Conservation (phyloP, 2,113 vertebrate species). For the Pangasianodon gigas region DNA sequence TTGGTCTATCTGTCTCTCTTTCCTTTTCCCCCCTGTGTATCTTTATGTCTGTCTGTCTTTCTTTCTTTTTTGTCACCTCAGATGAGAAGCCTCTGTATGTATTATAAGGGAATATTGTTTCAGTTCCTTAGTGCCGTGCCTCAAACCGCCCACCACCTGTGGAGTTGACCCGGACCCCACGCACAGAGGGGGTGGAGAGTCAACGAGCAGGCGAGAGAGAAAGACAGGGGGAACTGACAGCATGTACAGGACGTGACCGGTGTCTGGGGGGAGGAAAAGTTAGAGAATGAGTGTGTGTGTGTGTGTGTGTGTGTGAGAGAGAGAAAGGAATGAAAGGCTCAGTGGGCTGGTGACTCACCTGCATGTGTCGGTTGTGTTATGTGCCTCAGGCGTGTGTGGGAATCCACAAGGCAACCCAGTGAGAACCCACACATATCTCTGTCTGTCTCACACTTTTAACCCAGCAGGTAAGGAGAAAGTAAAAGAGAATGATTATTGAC, state of each 20-base stretch:
- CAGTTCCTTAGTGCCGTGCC: not conserved
- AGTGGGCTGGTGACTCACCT: slow-evolving; percentile 56
- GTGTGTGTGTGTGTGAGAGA: slow-evolving; percentile 10
- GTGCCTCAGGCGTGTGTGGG: slow-evolving; percentile 54
- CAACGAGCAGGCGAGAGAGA: not conserved
- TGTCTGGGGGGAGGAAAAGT: slow-evolving; percentile 39
- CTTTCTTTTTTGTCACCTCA: not conserved
- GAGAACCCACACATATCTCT: slow-evolving; percentile 49
- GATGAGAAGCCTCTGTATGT: not conserved
- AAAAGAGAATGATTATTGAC: slow-evolving; percentile 24
- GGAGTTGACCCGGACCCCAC: slow-evolving; percentile 3
- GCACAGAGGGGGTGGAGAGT: slow-evolving; percentile 13
- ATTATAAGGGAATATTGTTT: slow-evolving; percentile 2
- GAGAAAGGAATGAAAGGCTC: slow-evolving; percentile 31
- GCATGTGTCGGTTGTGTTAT: slow-evolving; percentile 51
- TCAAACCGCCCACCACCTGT: slow-evolving; percentile 19
- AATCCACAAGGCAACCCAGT: slow-evolving; percentile 57
- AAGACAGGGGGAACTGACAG: slow-evolving; percentile 15
- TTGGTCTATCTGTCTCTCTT: not conserved
- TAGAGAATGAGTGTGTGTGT: slow-evolving; percentile 27
- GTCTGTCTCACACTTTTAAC: slow-evolving; percentile 21
- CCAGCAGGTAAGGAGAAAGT: slow-evolving; percentile 30
- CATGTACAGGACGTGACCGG: slow-evolving; percentile 14
- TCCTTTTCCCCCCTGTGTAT: not conserved
- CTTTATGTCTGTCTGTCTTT: not conserved